Evolutionary conservation across 2,797 vertebrate species (phyloP), one percentile per base, ranked within the genome.

Genomic region (Crocodylus rhombifer): DNA sequence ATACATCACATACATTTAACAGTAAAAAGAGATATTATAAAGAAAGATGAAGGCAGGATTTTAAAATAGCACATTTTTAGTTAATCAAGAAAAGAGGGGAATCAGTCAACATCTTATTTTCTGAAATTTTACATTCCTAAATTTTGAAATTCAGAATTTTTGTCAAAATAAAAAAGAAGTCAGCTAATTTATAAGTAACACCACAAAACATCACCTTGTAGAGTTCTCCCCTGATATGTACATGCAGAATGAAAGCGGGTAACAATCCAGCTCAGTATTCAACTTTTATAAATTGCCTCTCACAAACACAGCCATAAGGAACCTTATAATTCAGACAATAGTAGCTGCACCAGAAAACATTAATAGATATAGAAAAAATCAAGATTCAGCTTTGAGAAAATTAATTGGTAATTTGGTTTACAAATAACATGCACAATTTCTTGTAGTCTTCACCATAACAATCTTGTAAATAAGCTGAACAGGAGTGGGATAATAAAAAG

Each of bases 271-370:
- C 30, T 56, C 12, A 26, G 84, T 65, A 89, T 87, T 93, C 83
- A 62, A 84, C 5, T 62, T n/a, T 63, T 28, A 10, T 11, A 80
- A 91, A 79, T 55, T 84, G 28, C n/a, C 64, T 33, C 64, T 18
- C 30, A 33, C 64, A 82, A 89, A 96, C 93, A 80, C 5, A 87
- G 30, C 6, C 63, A 55, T 13, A 90, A 16, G 51, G 90, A 94
- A 94, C 60, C 36, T 17, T 92, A 80, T 11, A 90, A 61, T 80
- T 95, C 83, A 89, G 42, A 90, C 78, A 17, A 77, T 89, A 62
- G 61, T 82, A 91, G 95, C 92, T 64, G 92, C 7, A 69, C 67
- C 67, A 69, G 67, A 92, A 86, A 84, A 56, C 56, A 79, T 80
- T 74, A 92, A 0, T 4, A 80, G 76, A 90, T 2, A 67, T 56